Evolutionary conservation across 2,888 invertebrate species (phyloP), one percentile per base, ranked within the genome.

Genomic region (Protophormia terraenovae): DNA sequence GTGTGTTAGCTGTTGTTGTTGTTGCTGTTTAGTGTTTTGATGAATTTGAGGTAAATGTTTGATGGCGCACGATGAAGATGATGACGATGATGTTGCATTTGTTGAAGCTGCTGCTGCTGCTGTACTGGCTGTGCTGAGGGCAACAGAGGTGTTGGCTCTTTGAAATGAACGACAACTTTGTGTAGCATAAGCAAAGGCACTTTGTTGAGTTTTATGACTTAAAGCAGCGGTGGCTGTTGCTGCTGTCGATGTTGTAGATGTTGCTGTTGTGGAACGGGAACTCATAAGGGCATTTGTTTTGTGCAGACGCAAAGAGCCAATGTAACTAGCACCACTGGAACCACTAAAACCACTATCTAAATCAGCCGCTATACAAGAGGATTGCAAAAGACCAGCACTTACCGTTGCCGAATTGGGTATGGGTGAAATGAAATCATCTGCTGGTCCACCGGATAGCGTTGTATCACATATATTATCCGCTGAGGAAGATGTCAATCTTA

Each of bases 321-420:
- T 95, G 92, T 96, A 96, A 93, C 96, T 96, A 87, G 96, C 96
- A 88, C 96, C 96, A 90, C 96, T 96, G 93, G 96, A 96, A 89
- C 96, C 96, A 93, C 96, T 96, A 92, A 96, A 96, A 72, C 96
- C 96, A 92, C 96, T 96, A 93, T 97, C 97, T 90, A 96, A 94
- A 93, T 96, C 96, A 76, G 89, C 88, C 88, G 92, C 88, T 22
- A 88, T 88, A 66, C 95, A 94, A 86, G 89, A 89, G 19, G 88
- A 89, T 83, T 87, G 88, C 50, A 87, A 86, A 35, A 87, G 83
- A 19, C 87, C 87, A 47, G 93, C 96, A 95, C 83, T 89, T 86
- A 89, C 92, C 87, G 89, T 90, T 14, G 89, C 88, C 75, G 87
- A 78, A 16, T 78, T 69, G 45, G 86, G 87, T 29, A 87, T 80